These are phyloP conservation scores for Macquaria australasica DNA, from an alignment of 2,113 vertebrate species.

Conservation along the genomic window DNA sequence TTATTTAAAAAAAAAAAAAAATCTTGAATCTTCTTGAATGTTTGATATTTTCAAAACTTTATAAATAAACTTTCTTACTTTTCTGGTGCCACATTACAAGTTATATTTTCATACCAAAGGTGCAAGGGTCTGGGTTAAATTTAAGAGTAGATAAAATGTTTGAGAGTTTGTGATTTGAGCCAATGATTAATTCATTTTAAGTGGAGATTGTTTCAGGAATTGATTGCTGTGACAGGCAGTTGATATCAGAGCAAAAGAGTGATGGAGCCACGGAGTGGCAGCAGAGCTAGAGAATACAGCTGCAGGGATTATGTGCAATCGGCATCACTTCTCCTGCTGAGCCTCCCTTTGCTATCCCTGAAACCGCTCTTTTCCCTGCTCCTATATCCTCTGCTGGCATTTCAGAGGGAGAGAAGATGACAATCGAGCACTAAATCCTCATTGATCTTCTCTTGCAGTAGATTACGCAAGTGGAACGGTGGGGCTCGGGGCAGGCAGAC, in stretches of 20 bases:
- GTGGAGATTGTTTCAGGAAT: background rate
- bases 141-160: background rate
- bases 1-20: background rate
- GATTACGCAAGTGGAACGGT: constrained; percentile 80
- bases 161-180: background rate
- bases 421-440: constrained; percentile 79
- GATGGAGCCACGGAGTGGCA: constrained; percentile 1
- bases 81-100: background rate
- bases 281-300: constrained; percentile 3
- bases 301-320: constrained; percentile 41
- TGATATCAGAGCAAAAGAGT: background rate
- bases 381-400: constrained; percentile 62
- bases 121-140: background rate
- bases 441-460: constrained; percentile 80
- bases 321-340: constrained; percentile 57
- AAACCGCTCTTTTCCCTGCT: constrained; percentile 57
- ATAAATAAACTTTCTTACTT: too few species aligned
- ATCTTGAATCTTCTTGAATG: background rate
- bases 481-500: constrained; percentile 76
- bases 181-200: constrained; percentile 6
- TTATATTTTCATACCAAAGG: background rate
- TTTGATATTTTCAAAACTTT: background rate
- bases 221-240: constrained; percentile 2
- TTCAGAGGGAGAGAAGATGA: constrained; percentile 78
- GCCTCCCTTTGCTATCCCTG: constrained; percentile 60